phyloP scores from a whole-genome alignment of 1,140 invertebrate species.

The Akabosia matsudoensis region DNA sequence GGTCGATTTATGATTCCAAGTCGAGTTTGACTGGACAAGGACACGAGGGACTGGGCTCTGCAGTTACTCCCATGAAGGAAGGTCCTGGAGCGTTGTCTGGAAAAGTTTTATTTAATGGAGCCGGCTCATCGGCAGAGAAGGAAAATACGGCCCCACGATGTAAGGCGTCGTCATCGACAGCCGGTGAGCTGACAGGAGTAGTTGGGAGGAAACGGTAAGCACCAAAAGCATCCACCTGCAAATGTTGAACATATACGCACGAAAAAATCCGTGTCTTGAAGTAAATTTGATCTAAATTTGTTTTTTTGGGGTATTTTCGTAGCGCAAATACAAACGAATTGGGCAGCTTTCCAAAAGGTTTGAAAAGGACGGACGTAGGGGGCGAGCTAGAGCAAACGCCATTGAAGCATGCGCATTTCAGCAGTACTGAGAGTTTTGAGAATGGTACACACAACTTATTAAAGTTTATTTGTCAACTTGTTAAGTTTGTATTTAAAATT shows the following conservation, averaged over 20 bases:
- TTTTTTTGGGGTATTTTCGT: background rate
- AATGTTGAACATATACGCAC: background rate
- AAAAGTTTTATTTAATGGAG: background rate
- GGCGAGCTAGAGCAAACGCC: background rate
- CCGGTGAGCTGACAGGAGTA: background rate
- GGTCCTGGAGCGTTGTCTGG: background rate
- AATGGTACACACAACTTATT: slow-evolving; percentile 28
- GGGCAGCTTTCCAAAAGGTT: background rate
- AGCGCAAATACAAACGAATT: slow-evolving; percentile 5
- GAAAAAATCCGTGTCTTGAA: background rate
- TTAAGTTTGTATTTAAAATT: too few relatives aligned
- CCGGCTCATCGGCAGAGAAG: background rate
- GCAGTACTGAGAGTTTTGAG: slow-evolving; percentile 69
- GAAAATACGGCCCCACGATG: background rate
- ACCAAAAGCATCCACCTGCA: background rate
- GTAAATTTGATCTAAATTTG: background rate
- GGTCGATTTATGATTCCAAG: slow-evolving; percentile 4
- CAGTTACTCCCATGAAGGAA: background rate
- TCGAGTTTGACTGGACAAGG: background rate
- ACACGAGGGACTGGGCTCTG: background rate
- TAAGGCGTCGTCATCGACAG: background rate
- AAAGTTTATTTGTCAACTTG: too few relatives aligned
- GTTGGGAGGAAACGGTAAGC: background rate
- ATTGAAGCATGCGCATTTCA: slow-evolving; percentile 55
- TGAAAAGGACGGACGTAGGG: background rate